These are phyloP conservation scores for Castor canadensis DNA, from an alignment of 2,113 vertebrate species.

Conservation along the genomic window DNA sequence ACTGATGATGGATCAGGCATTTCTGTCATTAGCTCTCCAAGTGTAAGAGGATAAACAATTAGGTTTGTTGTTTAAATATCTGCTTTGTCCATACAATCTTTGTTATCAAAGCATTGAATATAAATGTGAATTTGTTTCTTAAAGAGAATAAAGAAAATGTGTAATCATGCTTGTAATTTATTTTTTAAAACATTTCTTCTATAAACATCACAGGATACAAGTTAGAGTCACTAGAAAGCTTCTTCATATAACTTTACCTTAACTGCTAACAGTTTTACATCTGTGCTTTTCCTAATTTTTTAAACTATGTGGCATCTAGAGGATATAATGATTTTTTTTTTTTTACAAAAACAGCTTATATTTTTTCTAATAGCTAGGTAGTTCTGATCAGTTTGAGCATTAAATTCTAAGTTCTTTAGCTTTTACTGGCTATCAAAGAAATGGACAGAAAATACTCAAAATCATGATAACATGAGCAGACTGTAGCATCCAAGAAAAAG, in stretches of 20 bases:
- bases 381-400: not conserved
- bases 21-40: not conserved
- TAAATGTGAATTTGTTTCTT: not conserved
- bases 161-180: not conserved
- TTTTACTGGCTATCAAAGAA: constrained; percentile 11
- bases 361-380: not conserved
- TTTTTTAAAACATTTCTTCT: not conserved
- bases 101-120: not conserved
- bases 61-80: not conserved
- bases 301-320: not conserved
- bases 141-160: not conserved
- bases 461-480: not conserved
- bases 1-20: not conserved
- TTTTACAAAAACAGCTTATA: no score
- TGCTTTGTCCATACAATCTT: not conserved
- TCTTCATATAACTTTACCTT: not conserved
- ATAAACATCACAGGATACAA: not conserved
- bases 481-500: not conserved
- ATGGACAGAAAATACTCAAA: not conserved
- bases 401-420: not conserved
- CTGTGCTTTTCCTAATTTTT: not conserved
- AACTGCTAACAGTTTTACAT: not conserved
- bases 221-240: not conserved
- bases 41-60: not conserved
- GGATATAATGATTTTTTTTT: no score